phyloP scores from a whole-genome alignment of 1,140 invertebrate genomes.

The Saccostrea echinata region DNA sequence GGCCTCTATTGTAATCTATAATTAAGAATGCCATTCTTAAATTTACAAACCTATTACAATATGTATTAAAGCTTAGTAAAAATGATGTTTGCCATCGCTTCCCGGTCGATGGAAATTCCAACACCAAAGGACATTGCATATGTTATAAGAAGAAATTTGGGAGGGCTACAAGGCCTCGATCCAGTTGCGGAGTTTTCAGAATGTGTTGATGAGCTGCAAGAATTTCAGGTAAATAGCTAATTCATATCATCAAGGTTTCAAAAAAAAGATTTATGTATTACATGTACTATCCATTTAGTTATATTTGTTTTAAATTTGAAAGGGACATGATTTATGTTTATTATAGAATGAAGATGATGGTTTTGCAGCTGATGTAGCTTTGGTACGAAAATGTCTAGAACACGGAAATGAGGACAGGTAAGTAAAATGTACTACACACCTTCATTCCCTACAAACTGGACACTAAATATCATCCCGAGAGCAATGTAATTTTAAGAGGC shows the following conservation, averaged over 20 bases:
- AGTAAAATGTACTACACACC: too few relatives aligned
- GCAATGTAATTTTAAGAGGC: too few relatives aligned
- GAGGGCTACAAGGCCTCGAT: constrained; percentile 70
- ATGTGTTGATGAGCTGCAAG: not conserved
- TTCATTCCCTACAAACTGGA: too few relatives aligned
- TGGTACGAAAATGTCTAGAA: not conserved
- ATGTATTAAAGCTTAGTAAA: constrained; percentile 70
- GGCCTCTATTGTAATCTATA: too few relatives aligned
- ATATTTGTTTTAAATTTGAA: not conserved
- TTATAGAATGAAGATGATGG: not conserved
- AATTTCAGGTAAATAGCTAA: not conserved
- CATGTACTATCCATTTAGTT: not conserved
- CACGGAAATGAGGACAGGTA: not conserved
- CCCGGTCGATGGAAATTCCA: constrained; percentile 50
- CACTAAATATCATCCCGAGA: too few relatives aligned
- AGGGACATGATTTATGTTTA: not conserved
- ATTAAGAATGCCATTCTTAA: too few relatives aligned
- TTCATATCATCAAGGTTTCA: too few relatives aligned
- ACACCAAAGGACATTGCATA: constrained; percentile 68
- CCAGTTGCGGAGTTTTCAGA: constrained; percentile 68
- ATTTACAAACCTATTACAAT: not conserved
- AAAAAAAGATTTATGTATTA: not conserved
- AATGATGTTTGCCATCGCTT: constrained; percentile 72
- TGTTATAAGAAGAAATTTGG: constrained; percentile 74
- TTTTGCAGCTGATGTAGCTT: not conserved